Percentiles rank a stretch among this genome's conserved stretches.
phyloP scores from a whole-genome alignment of 2,888 invertebrate species.

The Pocota personata region DNA sequence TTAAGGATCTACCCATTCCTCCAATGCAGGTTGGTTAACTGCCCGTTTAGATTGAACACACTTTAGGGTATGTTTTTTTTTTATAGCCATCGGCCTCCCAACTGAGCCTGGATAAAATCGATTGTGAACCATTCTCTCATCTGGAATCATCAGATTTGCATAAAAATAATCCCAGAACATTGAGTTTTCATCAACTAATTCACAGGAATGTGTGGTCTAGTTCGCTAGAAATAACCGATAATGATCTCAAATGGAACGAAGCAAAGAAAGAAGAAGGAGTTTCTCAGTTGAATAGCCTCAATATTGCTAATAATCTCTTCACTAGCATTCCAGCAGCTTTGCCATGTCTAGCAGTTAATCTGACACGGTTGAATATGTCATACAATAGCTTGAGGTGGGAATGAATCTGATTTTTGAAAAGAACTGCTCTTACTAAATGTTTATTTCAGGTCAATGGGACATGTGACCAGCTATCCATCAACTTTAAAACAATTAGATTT shows the following conservation, averaged over 20 bases:
- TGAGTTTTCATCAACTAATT: constrained; percentile 84
- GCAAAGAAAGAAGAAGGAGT: constrained; percentile 83
- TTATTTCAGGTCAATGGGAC: constrained; percentile 88
- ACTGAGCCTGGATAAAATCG: constrained; percentile 79
- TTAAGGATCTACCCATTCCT: constrained; percentile 88
- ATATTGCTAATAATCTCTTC: constrained; percentile 96
- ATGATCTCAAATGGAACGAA: constrained; percentile 85
- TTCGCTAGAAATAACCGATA: constrained; percentile 87
- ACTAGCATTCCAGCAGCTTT: constrained; percentile 93
- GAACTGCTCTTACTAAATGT: too few relatives aligned
- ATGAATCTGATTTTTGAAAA: background rate
- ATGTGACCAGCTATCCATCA: constrained; percentile 94
- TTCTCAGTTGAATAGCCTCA: constrained; percentile 89
- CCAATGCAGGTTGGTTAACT: constrained; percentile 78
- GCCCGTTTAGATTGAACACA: background rate
- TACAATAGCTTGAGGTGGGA: constrained; percentile 88
- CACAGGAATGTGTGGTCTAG: constrained; percentile 91
- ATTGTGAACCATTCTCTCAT: constrained; percentile 79
- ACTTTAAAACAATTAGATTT: constrained; percentile 95
- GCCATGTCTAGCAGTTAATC: constrained; percentile 94
- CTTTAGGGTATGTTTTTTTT: background rate
- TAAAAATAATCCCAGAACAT: constrained; percentile 77
- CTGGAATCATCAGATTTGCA: constrained; percentile 74
- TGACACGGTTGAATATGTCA: constrained; percentile 94
- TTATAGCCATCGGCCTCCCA: constrained; percentile 78